Base-by-base conservation (phyloP, 2,888 invertebrate species). In the Hydroisotoma schaefferi region DNA sequence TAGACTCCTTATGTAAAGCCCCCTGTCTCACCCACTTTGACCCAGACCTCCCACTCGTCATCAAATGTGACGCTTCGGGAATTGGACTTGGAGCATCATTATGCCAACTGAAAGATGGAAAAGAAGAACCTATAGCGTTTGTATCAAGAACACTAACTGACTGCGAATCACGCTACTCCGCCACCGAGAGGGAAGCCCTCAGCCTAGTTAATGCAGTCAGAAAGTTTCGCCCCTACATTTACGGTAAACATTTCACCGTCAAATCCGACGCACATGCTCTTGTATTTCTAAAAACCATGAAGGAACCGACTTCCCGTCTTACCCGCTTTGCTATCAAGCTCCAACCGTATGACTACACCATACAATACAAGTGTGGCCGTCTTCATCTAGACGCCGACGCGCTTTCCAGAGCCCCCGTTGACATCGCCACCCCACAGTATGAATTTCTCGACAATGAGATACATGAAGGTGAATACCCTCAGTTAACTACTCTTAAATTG, bases 21-120 rank as follows among this genome's bases (percentile, higher is more conserved):
- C 55, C 63, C 0, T 28, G 46, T 10, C 37, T 66, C 10, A 56
- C 58, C 5, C 55, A 60, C 20, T 37, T 40, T 23, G 44, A 61
- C 6, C 53, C 44, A 1, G 0, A 1, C 1, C 23, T 44, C 0
- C 29, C 18, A 4, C 43, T 44, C 12, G 27, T 53, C 0, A 15
- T 65, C 1, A 43, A 52, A 12, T 33, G 33, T 15, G 68, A 68
- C 23, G 53, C 56, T 2, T 57, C 57, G 1, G 6, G 12, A 1
- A 8, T 33, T 10, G 57, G 57, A 2, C 1, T 63, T 20, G 57
- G 51, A 23, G 28, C 25, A 8, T 20, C 23, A 4, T 40, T 63
- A 18, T 15, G 18, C 1, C 59, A 63, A 47, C 12, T 44, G 10
- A 18, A 52, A 8, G 26, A 49, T 20, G 29, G 23, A 5, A 43